phyloP scores from a whole-genome alignment of 1,140 invertebrate species.

The Hyles vespertilio region DNA sequence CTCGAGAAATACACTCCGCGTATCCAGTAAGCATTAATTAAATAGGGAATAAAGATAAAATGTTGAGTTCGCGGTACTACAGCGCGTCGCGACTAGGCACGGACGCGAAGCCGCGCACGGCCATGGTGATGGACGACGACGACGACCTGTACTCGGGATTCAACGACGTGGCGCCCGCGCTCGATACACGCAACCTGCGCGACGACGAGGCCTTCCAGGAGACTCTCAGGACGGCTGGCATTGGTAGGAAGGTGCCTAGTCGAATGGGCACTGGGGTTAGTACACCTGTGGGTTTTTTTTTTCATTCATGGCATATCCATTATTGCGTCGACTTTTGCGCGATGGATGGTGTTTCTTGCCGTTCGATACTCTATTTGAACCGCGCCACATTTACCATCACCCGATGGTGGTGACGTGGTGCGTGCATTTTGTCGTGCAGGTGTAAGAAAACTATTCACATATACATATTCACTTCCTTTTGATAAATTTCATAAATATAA shows the following conservation, averaged over 20 bases:
- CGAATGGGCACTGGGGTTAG: conserved; percentile 58
- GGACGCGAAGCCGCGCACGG: conserved; percentile 46
- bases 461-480: too few relatives aligned
- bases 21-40: not conserved
- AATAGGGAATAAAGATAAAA: conserved; percentile 15
- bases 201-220: conserved; percentile 68
- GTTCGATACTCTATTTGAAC: too few relatives aligned
- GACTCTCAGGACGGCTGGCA: conserved; percentile 55
- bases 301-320: not conserved
- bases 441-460: too few relatives aligned
- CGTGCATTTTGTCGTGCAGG: too few relatives aligned
- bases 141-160: conserved; percentile 68
- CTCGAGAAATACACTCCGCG: not conserved
- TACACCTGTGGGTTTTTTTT: not conserved
- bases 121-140: conserved; percentile 58
- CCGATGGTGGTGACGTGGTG: too few relatives aligned
- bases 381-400: too few relatives aligned
- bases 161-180: conserved; percentile 64
- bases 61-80: conserved; percentile 56
- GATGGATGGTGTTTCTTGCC: too few relatives aligned
- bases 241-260: conserved; percentile 57
- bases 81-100: conserved; percentile 45
- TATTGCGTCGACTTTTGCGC: too few relatives aligned
- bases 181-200: conserved; percentile 58
- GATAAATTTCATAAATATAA: too few relatives aligned